Conservation (phyloP, 1,140 invertebrate genomes). For the Drosophila ogumai region DNA sequence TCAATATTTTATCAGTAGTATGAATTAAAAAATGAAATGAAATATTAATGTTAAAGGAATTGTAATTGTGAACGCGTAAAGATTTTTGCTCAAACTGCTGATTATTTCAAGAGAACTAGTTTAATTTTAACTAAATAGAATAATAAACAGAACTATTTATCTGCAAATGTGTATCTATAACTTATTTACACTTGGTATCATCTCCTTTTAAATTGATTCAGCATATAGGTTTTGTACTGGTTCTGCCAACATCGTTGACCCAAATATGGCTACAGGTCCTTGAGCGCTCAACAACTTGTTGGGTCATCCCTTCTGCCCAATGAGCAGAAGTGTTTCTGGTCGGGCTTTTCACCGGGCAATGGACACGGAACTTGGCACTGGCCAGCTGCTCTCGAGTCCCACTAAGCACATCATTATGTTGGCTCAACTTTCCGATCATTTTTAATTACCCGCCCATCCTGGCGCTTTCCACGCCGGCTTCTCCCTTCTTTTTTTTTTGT, state of each 20-base stretch:
- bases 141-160: background rate
- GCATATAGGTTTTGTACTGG: background rate
- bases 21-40: conserved; percentile 47
- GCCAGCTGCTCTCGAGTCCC: conserved; percentile 38
- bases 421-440: conserved; percentile 65
- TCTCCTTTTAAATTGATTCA: background rate
- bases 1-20: conserved; percentile 4
- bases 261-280: conserved; percentile 42
- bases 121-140: background rate
- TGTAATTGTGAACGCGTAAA: conserved; percentile 3
- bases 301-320: conserved; percentile 46
- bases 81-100: background rate
- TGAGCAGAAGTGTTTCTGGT: conserved; percentile 27
- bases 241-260: conserved; percentile 33
- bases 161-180: background rate
- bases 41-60: conserved; percentile 35
- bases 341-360: conserved; percentile 25
- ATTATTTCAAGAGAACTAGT: no score
- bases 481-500: conserved; percentile 4
- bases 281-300: conserved; percentile 43
- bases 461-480: background rate
- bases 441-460: conserved; percentile 62
- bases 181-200: background rate
- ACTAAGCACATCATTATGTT: conserved; percentile 67
- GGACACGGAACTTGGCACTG: conserved; percentile 20